A percentile compares a stretch with the other conserved stretches of the same genome.
phyloP scores from a whole-genome alignment of 2,113 vertebrate genomes.

The Athene cunicularia region DNA sequence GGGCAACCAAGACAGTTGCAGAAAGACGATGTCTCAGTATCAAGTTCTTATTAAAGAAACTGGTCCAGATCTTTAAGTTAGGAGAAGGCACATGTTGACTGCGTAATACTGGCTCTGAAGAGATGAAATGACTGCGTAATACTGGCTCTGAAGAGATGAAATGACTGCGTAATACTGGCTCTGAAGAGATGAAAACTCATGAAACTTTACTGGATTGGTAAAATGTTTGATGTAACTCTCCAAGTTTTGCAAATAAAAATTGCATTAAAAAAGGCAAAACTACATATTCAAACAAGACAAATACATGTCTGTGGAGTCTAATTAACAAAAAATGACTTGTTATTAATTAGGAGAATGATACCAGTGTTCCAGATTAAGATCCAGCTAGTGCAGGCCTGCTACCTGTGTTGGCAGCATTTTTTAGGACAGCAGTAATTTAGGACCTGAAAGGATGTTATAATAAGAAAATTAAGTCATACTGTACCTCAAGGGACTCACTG shows the following conservation, averaged over 20 bases:
- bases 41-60: background rate
- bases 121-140: background rate
- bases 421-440: background rate
- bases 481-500: background rate
- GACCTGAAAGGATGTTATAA: background rate
- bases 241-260: background rate
- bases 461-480: slow-evolving; percentile 22
- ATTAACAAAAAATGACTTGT: background rate
- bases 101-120: background rate
- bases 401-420: background rate
- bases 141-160: background rate
- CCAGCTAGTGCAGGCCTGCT: background rate
- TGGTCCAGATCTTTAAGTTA: background rate
- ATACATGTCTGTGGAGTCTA: background rate
- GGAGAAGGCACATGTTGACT: background rate
- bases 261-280: background rate
- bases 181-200: background rate
- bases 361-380: background rate
- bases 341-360: background rate
- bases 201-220: background rate
- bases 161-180: background rate
- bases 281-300: background rate
- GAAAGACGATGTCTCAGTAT: background rate
- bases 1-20: background rate
- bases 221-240: background rate